Evolutionary conservation across 2,888 invertebrate species (phyloP), one percentile per base, ranked within the genome.

Genomic region (Cheilosia grossa): DNA sequence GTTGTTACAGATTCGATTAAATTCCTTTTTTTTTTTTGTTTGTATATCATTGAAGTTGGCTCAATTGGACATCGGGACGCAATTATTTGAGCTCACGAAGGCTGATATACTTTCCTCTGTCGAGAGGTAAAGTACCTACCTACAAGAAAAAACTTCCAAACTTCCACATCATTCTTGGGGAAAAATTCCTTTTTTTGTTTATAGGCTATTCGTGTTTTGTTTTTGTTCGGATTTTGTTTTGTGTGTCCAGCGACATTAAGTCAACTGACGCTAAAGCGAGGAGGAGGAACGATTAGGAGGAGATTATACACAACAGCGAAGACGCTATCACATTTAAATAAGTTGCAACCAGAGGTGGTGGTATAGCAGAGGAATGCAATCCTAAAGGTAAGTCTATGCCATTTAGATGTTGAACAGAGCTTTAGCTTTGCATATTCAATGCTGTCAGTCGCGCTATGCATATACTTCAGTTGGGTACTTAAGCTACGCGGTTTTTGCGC

Each of bases 1-100:
- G 80, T 59, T 80, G 80, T 59, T 83, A 70, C 49, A 83, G 74
- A 66, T 83, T 83, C 80, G 74, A 75, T 83, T 74, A 66, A 83
- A 74, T 80, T 82, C 79, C 63, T 83, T 79, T 61, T 61, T 83
- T 79, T 61, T 61, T 78, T 77, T 72, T 33, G 42, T 30, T 2
- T 24, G 27, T 15, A 17, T 58, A 24, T 49, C 53, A 66, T 59
- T 79, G 58, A 58, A 75, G 61, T 69, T 69, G 19, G 73, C 67
- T 79, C 63, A 74, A 63, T 67, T 79, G 79, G 69, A 54, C 69
- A 67, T 51, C 73, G 79, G 63, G 79, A 74, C 80, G 58, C 69
- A 83, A 83, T 80, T 83, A 75, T 70, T 69, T 37, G 58, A 58
- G 58, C 64, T 54, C 69, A 74, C 69, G 64, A 70, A 70, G 47